phyloP scores from a whole-genome alignment of 2,888 invertebrate genomes.

The Pegoplata infirma region DNA sequence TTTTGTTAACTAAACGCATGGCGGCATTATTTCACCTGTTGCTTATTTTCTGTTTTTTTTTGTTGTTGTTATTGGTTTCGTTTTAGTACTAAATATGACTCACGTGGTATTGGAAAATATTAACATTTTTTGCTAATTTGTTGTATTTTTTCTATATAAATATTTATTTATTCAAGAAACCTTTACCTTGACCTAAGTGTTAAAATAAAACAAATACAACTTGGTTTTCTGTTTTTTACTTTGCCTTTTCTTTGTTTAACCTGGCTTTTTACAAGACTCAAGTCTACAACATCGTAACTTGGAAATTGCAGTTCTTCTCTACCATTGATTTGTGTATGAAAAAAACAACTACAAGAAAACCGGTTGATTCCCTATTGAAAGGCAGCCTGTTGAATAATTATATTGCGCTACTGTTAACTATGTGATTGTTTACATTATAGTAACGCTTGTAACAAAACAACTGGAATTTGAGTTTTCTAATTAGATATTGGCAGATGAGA shows the following conservation, averaged over 20 bases:
- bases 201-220: not conserved
- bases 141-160: no score
- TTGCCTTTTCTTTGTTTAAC: not conserved
- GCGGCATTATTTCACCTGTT: constrained; percentile 55
- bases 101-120: constrained; percentile 6
- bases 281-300: constrained; percentile 14
- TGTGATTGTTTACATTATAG: not conserved
- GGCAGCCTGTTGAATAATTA: not conserved
- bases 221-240: no score
- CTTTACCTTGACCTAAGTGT: constrained; percentile 56
- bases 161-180: constrained; percentile 31
- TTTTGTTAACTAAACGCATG: constrained; percentile 31
- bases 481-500: no score
- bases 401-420: not conserved
- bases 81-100: constrained; percentile 12
- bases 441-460: not conserved
- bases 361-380: constrained; percentile 54
- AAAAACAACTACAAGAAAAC: constrained; percentile 28
- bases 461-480: no score
- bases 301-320: constrained; percentile 14
- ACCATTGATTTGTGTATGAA: constrained; percentile 33
- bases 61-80: constrained; percentile 4
- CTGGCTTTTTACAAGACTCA: not conserved
- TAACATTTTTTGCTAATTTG: constrained; percentile 15
- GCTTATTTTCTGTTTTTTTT: constrained; percentile 12